A percentile compares a stretch with the other conserved stretches of the same genome.
Conservation (phyloP, 2,797 vertebrate species). For the Tragopan temminckii region DNA sequence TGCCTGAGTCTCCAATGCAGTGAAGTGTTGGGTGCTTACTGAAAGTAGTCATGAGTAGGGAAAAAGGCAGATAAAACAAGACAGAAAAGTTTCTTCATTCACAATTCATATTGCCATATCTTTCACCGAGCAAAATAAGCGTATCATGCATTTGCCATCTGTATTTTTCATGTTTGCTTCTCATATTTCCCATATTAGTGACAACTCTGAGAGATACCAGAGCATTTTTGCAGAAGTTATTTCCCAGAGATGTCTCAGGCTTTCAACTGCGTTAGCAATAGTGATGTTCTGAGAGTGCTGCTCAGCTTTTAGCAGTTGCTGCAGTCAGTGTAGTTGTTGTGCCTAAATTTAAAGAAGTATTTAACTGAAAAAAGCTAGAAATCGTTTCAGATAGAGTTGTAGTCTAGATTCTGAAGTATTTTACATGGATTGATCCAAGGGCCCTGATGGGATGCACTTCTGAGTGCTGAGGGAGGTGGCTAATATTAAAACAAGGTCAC, state of each 20-base stretch:
- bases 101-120: background rate
- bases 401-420: background rate
- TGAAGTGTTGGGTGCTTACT: background rate
- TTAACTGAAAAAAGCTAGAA: background rate
- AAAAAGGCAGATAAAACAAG: background rate
- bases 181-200: background rate
- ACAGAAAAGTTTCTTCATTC: background rate
- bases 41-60: background rate
- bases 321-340: background rate
- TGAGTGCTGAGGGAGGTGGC: background rate
- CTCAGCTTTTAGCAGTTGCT: background rate
- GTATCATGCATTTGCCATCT: background rate
- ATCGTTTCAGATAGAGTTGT: background rate
- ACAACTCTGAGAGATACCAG: background rate
- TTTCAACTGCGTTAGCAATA: background rate
- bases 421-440: background rate
- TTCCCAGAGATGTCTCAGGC: background rate
- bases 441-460: background rate
- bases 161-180: conserved; percentile 6
- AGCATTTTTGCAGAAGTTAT: background rate
- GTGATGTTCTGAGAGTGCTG: background rate
- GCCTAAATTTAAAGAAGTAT: background rate
- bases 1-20: background rate
- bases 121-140: background rate
- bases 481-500: background rate